Base-by-base conservation (phyloP, 2,797 vertebrate species). In the Lepilemur septentrionalis region DNA sequence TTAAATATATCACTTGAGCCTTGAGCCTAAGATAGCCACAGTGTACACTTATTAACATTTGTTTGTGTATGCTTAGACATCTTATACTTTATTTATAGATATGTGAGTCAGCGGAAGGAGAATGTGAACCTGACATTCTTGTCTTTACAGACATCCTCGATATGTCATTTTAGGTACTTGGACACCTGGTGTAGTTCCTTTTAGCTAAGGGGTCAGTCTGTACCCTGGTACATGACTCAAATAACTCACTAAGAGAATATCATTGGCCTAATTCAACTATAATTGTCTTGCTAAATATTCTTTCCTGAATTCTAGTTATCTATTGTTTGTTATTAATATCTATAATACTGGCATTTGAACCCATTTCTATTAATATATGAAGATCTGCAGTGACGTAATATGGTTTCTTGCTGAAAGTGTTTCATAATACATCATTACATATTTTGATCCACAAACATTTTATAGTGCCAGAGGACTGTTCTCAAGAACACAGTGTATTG, bases 281-380 rank as follows among this genome's bases (percentile, higher is more conserved):
- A 61, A 73, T 70, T 92, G 83, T 85, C 11, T 22, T 73, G 46
- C 8, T 86, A 48, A 76, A 82, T 65, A 46, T 41, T 55, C 5
- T 94, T 72, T 85, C 48, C 50, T 80, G 32, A 91, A 88, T 91
- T 97, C 10, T 10, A 93, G 18, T 75, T 69, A n/a, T 38, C 23
- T 69, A 46, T 46, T 81, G 12, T 50, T 95, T 91, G 43, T 48
- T 46, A 87, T 75, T 67, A 73, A 11, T 81, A 61, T 76, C 81
- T 83, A 3, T 81, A 81, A 48, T 61, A 25, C 3, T 30, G 15
- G 14, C 43, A 65, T 89, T 83, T 96, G 55, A 91, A 55, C 7
- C 3, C 11, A 22, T 88, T 43, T 67, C 5, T 94, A 13, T 48
- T 59, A 59, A 12, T 41, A 22, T 70, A 12, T 72, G 85, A 89